These are phyloP conservation scores for Celastrina argiolus DNA, from an alignment of 2,888 invertebrate species.

Conservation along the genomic window DNA sequence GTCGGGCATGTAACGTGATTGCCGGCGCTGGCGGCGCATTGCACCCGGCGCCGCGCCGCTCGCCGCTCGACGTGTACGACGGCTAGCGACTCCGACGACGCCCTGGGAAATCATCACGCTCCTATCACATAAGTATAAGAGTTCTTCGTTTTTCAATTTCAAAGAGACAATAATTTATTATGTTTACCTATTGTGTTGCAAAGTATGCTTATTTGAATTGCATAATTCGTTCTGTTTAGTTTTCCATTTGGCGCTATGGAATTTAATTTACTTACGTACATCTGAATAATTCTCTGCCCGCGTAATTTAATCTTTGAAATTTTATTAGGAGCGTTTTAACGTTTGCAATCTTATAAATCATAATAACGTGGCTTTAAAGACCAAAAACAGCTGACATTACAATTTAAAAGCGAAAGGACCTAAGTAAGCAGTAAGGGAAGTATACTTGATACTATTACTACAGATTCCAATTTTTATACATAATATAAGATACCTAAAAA, in stretches of 20 bases:
- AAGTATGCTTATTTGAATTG: neutral
- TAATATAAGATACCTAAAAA: no score
- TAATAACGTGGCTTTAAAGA: neutral
- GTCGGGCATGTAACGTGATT: conserved; percentile 44
- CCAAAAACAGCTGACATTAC: neutral
- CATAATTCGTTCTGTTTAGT: neutral
- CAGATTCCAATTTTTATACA: no score
- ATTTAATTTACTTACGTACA: conserved; percentile 5
- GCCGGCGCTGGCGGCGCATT: conserved; percentile 40
- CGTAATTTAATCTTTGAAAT: neutral
- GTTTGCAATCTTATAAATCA: neutral
- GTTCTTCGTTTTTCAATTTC: conserved; percentile 25
- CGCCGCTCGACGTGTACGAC: conserved; percentile 30
- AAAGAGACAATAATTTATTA: conserved; percentile 7
- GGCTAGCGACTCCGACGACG: conserved; percentile 45
- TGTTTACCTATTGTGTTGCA: conserved; percentile 1
- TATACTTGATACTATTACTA: neutral
- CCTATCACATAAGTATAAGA: conserved; percentile 32
- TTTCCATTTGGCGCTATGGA: neutral
- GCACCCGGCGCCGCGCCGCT: conserved; percentile 34
- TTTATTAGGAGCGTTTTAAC: neutral
- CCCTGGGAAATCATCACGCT: conserved; percentile 68
- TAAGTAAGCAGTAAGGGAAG: neutral
- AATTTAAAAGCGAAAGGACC: neutral
- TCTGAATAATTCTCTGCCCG: neutral